phyloP scores from a whole-genome alignment of 2,888 invertebrate genomes.

The Copidosoma aretas region DNA sequence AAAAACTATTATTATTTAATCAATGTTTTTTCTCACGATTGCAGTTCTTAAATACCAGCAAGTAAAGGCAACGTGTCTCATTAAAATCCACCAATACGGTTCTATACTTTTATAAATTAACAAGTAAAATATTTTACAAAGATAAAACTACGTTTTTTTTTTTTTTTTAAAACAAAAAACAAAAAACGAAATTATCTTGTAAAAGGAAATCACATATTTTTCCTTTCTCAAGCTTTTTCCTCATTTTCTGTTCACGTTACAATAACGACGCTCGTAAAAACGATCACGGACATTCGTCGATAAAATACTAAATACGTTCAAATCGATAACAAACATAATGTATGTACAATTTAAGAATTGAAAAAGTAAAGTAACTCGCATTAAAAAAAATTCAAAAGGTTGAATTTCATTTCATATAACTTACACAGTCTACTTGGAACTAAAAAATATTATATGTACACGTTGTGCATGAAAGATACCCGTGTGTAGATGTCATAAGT shows the following conservation, averaged over 20 bases:
- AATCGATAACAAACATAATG: constrained; percentile 34
- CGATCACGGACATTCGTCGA: constrained; percentile 15
- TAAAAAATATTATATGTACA: constrained; percentile 35
- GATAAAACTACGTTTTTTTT: constrained; percentile 15
- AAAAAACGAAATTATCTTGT: too few relatives aligned
- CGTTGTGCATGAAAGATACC: constrained; percentile 9
- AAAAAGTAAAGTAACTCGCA: constrained; percentile 12
- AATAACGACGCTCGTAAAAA: constrained; percentile 27
- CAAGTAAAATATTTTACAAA: constrained; percentile 37
- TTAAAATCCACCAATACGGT: constrained; percentile 36
- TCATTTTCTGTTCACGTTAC: too few relatives aligned
- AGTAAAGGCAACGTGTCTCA: constrained; percentile 51
- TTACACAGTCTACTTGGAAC: constrained; percentile 9
- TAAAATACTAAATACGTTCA: constrained; percentile 18
- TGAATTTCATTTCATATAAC: neutral
- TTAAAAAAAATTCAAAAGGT: constrained; percentile 26
- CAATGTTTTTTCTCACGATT: constrained; percentile 46
- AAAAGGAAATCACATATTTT: too few relatives aligned
- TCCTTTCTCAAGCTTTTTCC: neutral
- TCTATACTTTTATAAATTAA: constrained; percentile 38
- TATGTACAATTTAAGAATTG: constrained; percentile 16
- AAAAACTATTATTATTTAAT: constrained; percentile 47
- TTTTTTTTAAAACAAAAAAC: too few relatives aligned
- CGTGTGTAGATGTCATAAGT: constrained; percentile 24
- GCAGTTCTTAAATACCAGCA: constrained; percentile 47